A percentile compares a stretch with the other conserved stretches of the same genome.
These are phyloP conservation scores for Orthosia gothica DNA, from an alignment of 2,888 invertebrate species.

Conservation along the genomic window DNA sequence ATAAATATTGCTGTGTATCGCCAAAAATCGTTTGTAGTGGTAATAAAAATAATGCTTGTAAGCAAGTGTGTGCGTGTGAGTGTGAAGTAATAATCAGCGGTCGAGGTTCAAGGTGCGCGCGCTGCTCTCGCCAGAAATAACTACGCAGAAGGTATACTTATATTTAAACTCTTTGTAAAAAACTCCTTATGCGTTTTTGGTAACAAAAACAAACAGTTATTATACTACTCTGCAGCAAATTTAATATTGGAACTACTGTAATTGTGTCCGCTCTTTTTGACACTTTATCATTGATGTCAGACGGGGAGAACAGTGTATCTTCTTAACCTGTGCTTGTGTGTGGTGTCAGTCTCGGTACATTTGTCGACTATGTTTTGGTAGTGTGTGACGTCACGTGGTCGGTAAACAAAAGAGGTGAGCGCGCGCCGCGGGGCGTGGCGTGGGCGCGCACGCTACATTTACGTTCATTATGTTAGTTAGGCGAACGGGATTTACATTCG, in stretches of 20 bases:
- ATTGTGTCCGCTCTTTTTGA: neutral
- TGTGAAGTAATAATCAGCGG: constrained; percentile 44
- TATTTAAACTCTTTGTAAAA: too few species aligned
- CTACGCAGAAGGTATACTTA: constrained; percentile 10
- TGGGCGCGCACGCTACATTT: constrained; percentile 43
- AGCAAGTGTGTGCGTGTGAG: constrained; percentile 17
- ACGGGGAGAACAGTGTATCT: neutral
- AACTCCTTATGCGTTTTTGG: neutral
- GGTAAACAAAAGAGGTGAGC: constrained; percentile 46
- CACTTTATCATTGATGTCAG: neutral
- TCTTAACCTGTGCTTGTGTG: neutral
- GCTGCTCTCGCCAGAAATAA: neutral
- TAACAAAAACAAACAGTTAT: neutral
- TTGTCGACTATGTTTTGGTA: constrained; percentile 45
- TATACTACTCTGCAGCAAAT: neutral
- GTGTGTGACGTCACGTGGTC: constrained; percentile 47
- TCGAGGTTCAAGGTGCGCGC: constrained; percentile 60
- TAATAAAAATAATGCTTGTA: constrained; percentile 5
- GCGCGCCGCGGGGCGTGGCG: constrained; percentile 37
- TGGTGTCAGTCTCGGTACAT: constrained; percentile 4
- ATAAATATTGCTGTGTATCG: neutral
- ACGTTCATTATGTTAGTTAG: constrained; percentile 44
- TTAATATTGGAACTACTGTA: neutral
- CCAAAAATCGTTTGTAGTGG: constrained; percentile 3
- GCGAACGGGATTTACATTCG: constrained; percentile 31